These are phyloP conservation scores for Ctenopoma multispine DNA, from an alignment of 2,797 vertebrate species.

Conservation along the genomic window DNA sequence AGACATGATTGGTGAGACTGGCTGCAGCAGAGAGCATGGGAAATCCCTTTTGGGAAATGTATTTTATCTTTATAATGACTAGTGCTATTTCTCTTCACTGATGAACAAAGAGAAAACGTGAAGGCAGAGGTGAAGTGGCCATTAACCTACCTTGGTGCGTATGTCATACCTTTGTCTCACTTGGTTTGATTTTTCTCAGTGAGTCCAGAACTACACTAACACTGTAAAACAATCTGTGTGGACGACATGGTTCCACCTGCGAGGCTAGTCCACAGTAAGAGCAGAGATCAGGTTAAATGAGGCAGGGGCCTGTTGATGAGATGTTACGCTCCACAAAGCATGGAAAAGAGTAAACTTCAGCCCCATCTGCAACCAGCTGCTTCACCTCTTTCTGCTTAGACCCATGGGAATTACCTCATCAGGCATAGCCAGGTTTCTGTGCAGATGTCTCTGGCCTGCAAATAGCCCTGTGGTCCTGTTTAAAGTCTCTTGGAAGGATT, in stretches of 20 bases:
- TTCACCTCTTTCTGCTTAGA: constrained; percentile 46
- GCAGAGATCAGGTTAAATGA: constrained; percentile 56
- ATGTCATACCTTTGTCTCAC: constrained; percentile 21
- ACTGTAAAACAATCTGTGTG: constrained; percentile 53
- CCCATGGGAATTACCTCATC: constrained; percentile 72
- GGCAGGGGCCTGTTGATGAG: constrained; percentile 43
- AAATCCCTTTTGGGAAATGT: constrained; percentile 35
- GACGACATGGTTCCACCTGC: constrained; percentile 48
- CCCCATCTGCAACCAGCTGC: constrained; percentile 72
- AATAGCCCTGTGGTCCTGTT: constrained; percentile 47
- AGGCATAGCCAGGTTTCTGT: constrained; percentile 34
- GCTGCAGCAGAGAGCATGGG: constrained; percentile 56
- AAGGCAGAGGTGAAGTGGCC: constrained; percentile 61
- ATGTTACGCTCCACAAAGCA: constrained; percentile 59
- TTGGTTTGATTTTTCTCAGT: constrained; percentile 7
- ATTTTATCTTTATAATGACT: constrained; percentile 52
- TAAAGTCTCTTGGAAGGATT: constrained; percentile 37
- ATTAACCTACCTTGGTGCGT: constrained; percentile 63
- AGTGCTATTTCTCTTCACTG: constrained; percentile 45
- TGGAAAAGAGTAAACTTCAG: constrained; percentile 57
- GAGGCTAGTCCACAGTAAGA: constrained; percentile 13
- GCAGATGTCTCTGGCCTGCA: constrained; percentile 63
- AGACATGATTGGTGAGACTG: constrained; percentile 63
- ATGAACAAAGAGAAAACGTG: constrained; percentile 44
- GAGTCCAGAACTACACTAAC: constrained; percentile 23